phyloP scores from a whole-genome alignment of 2,888 invertebrate genomes.

The Lacanobia oleracea region DNA sequence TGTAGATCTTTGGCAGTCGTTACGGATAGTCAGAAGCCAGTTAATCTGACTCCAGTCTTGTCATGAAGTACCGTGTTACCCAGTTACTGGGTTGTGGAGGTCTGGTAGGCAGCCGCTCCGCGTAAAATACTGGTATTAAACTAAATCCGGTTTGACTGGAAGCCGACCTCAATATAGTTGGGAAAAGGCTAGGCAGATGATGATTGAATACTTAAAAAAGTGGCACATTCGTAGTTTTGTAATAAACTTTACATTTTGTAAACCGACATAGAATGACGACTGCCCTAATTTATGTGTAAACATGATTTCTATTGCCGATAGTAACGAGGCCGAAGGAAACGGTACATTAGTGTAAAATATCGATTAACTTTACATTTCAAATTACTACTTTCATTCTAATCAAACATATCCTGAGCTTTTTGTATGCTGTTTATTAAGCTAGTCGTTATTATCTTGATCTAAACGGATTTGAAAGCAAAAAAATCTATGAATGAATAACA shows the following conservation, averaged over 20 bases:
- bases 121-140: too few species aligned
- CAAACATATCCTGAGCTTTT: background rate
- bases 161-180: too few species aligned
- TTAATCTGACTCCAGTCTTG: too few species aligned
- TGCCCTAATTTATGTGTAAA: constrained; percentile 21
- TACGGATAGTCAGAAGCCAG: too few species aligned
- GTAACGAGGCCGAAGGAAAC: constrained; percentile 1
- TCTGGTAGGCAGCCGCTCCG: too few species aligned
- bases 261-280: constrained; percentile 6
- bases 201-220: too few species aligned
- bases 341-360: background rate
- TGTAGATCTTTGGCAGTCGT: too few species aligned
- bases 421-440: background rate
- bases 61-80: too few species aligned
- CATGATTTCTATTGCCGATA: background rate
- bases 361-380: constrained; percentile 23
- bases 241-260: background rate
- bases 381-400: constrained; percentile 3
- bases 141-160: too few species aligned
- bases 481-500: background rate
- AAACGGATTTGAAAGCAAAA: background rate
- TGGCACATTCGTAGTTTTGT: background rate
- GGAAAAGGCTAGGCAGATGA: too few species aligned
- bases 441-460: background rate
- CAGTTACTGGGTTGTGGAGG: too few species aligned